Conservation (phyloP, 2,888 invertebrate species). For the Microchrysa polita region DNA sequence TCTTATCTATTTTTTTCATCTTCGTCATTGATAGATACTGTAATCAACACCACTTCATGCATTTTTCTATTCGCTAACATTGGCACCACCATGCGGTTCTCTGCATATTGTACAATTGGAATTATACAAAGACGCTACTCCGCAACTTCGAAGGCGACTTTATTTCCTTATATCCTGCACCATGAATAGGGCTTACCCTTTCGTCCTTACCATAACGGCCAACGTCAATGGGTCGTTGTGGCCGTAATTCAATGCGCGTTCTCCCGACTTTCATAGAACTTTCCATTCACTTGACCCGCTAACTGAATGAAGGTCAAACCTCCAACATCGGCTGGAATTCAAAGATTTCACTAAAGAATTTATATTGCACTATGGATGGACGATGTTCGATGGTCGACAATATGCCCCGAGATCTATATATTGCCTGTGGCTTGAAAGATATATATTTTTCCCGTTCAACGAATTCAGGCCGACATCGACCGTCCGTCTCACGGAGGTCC, state of each 20-base stretch:
- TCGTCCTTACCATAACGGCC: neutral
- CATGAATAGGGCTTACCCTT: neutral
- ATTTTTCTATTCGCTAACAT: too few species aligned
- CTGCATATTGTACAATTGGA: neutral
- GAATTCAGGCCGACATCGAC: neutral
- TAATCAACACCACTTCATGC: too few species aligned
- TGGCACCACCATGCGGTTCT: neutral
- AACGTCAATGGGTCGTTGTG: neutral
- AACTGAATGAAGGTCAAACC: slow-evolving; percentile 11
- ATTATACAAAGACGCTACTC: too few species aligned
- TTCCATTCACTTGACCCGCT: too few species aligned
- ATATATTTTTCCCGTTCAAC: neutral
- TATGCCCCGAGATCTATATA: too few species aligned
- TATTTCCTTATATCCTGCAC: neutral
- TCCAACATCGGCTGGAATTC: slow-evolving; percentile 18
- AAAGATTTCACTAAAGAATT: slow-evolving; percentile 17
- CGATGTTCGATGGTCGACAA: neutral
- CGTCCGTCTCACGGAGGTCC: too few species aligned
- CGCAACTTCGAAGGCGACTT: neutral
- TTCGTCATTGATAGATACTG: too few species aligned
- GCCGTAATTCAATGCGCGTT: too few species aligned
- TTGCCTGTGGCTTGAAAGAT: neutral
- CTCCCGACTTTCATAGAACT: too few species aligned
- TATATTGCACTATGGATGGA: slow-evolving; percentile 36
- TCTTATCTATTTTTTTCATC: too few species aligned